Conservation (phyloP, 2,888 invertebrate genomes). For the Laspeyria flexula region DNA sequence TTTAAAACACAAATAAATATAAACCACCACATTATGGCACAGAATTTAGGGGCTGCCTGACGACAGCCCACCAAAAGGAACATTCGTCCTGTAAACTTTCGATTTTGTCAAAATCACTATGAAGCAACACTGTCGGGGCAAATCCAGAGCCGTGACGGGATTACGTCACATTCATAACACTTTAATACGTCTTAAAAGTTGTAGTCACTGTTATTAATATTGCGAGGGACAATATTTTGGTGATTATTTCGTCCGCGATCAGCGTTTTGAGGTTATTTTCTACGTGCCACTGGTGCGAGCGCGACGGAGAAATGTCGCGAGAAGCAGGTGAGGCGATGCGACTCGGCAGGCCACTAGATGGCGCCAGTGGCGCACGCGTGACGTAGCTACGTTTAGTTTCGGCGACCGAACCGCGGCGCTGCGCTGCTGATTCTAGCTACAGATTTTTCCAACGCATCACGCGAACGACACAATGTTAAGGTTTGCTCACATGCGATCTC, state of each 20-base stretch:
- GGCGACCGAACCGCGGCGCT: slow-evolving; percentile 81
- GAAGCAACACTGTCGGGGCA: slow-evolving; percentile 60
- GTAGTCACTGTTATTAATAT: slow-evolving; percentile 69
- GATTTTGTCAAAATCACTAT: slow-evolving; percentile 73
- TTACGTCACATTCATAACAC: slow-evolving; percentile 66
- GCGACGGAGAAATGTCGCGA: slow-evolving; percentile 77
- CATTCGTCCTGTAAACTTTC: slow-evolving; percentile 82
- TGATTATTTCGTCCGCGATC: slow-evolving; percentile 69
- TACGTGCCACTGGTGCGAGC: slow-evolving; percentile 83
- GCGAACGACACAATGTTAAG: slow-evolving; percentile 70
- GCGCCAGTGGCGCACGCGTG: slow-evolving; percentile 65
- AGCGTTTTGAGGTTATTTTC: slow-evolving; percentile 82
- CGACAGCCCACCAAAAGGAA: slow-evolving; percentile 84
- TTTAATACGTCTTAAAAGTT: slow-evolving; percentile 51
- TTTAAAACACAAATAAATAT: slow-evolving; percentile 79
- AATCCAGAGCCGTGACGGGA: slow-evolving; percentile 50
- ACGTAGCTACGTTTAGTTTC: slow-evolving; percentile 74
- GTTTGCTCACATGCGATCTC: slow-evolving; percentile 59
- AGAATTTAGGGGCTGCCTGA: slow-evolving; percentile 82
- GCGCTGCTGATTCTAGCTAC: slow-evolving; percentile 81
- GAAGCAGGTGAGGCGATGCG: slow-evolving; percentile 68
- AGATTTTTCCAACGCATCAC: slow-evolving; percentile 83
- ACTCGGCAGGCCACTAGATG: slow-evolving; percentile 68
- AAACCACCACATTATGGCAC: slow-evolving; percentile 85
- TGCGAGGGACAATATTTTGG: slow-evolving; percentile 70